Percentiles rank a stretch among this genome's conserved stretches.
phyloP scores from a whole-genome alignment of 2,888 invertebrate genomes.

The Agrypnus murinus region DNA sequence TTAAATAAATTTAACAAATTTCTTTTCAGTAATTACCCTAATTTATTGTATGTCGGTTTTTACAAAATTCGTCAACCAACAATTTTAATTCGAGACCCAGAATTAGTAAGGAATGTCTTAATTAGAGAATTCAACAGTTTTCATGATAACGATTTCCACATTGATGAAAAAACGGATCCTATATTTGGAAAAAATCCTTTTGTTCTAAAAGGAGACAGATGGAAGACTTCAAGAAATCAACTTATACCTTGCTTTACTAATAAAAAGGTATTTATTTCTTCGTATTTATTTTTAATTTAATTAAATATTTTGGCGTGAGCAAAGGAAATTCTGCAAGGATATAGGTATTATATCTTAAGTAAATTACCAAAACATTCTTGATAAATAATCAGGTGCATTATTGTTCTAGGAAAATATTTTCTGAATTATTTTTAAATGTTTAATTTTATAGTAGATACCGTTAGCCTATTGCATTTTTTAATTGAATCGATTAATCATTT shows the following conservation, averaged over 20 bases:
- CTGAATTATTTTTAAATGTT: no score
- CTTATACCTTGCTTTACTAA: conserved; percentile 72
- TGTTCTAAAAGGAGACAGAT: no score
- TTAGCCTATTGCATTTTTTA: no score
- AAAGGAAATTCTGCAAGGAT: no score
- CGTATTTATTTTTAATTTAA: no score
- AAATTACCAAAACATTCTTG: no score
- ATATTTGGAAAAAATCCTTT: conserved; percentile 70
- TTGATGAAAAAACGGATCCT: conserved; percentile 69
- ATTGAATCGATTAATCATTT: no score
- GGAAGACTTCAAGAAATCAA: conserved; percentile 72
- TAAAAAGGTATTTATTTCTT: conserved; percentile 68
- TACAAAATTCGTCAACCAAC: conserved; percentile 62
- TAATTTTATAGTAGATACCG: no score
- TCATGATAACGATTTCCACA: conserved; percentile 64
- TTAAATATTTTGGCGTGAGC: no score
- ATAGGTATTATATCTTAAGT: no score
- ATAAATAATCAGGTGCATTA: no score
- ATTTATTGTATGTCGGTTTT: conserved; percentile 63
- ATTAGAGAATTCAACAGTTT: conserved; percentile 65
- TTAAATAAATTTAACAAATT: conserved; percentile 54
- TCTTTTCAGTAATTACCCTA: conserved; percentile 61
- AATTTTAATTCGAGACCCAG: conserved; percentile 64
- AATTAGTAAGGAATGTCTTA: conserved; percentile 63
- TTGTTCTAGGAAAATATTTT: no score